A percentile compares a stretch with the other conserved stretches of the same genome.
Conservation (phyloP, 2,797 vertebrate species). For the Acomys russatus region DNA sequence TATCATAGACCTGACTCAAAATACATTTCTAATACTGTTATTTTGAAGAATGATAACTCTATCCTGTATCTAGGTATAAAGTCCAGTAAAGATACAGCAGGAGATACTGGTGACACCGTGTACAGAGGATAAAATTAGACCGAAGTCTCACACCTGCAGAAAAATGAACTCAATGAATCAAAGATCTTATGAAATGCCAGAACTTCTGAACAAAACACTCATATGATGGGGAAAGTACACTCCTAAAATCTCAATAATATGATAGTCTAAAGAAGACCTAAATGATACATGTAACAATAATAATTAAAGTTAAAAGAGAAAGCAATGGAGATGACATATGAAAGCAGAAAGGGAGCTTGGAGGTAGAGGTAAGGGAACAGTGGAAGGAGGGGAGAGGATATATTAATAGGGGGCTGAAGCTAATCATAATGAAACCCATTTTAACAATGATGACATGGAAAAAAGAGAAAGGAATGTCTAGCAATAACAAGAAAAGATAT, state of each 20-base stretch:
- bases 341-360: not conserved
- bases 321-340: not conserved
- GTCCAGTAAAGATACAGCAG: conserved; percentile 9
- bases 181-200: not conserved
- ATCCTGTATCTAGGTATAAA: not conserved
- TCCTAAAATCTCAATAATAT: not conserved
- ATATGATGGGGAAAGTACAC: not conserved
- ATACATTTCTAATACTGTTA: conserved; percentile 10
- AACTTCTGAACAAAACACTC: not conserved
- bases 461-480: not conserved
- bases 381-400: not conserved
- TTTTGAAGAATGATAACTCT: conserved; percentile 35
- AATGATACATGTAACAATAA: not conserved
- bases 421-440: not conserved
- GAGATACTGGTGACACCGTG: not conserved
- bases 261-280: not conserved
- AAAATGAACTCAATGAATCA: not conserved
- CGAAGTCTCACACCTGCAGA: not conserved
- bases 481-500: not conserved
- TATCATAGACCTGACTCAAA: conserved; percentile 25
- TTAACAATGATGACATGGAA: not conserved
- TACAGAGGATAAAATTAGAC: not conserved
- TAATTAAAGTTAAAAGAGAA: not conserved
- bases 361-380: not conserved
- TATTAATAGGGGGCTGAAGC: not conserved